Evolutionary conservation across 2,113 vertebrate genomes (phyloP).

Genomic region (Tursiops truncatus): DNA sequence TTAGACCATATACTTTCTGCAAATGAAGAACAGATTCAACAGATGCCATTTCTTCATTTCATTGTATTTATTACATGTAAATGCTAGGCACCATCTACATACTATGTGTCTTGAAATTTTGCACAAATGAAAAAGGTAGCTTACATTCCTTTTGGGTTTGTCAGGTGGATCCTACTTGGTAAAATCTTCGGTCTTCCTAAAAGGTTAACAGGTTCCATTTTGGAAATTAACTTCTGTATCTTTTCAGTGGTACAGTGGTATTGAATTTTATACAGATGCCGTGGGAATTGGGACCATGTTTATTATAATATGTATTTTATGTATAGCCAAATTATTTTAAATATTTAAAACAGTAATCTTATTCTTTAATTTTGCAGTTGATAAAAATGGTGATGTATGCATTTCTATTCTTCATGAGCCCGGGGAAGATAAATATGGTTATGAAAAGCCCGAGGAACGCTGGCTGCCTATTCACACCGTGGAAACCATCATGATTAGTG

Average conservation of each 20-base stretch:
- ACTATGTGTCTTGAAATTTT: neutral
- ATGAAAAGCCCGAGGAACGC: conserved; percentile 98
- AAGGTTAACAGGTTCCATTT: neutral
- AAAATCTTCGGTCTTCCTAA: neutral
- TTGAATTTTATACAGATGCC: neutral
- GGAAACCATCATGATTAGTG: conserved; percentile 99
- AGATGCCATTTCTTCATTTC: neutral
- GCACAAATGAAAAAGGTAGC: neutral
- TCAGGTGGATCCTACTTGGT: neutral
- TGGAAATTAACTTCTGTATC: neutral
- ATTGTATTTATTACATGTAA: neutral
- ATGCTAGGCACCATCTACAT: neutral
- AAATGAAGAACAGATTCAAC: neutral
- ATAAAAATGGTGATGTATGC: conserved; percentile 99
- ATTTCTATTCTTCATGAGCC: conserved; percentile 99
- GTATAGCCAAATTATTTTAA: neutral
- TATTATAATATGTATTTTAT: neutral
- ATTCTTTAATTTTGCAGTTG: conserved; percentile 87
- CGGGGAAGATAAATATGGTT: conserved; percentile 99
- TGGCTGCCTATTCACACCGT: conserved; percentile 99
- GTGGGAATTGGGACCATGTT: neutral
- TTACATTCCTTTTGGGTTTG: neutral
- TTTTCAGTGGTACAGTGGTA: neutral
- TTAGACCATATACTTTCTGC: neutral
- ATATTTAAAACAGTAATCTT: neutral